These are phyloP conservation scores for Gymnocheta viridis DNA, from an alignment of 2,888 invertebrate species.

Conservation along the genomic window DNA sequence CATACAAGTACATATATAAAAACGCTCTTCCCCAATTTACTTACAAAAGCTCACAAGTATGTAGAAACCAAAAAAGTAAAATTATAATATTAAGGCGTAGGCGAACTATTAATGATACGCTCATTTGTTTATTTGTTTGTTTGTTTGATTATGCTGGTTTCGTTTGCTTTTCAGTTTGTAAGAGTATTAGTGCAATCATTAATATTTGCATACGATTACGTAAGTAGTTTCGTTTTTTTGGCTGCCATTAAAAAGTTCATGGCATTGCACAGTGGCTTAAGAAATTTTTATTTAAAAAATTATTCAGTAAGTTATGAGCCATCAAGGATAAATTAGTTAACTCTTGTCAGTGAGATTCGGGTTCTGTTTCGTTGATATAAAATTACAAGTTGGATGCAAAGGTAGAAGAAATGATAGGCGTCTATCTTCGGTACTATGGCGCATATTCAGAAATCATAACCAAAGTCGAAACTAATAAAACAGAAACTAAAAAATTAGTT, in stretches of 20 bases:
- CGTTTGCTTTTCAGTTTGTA: conserved; percentile 3
- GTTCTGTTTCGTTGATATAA: too few relatives aligned
- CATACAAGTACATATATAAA: background rate
- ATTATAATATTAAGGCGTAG: conserved; percentile 24
- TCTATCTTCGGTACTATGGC: too few relatives aligned
- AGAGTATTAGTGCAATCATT: conserved; percentile 15
- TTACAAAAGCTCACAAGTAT: background rate
- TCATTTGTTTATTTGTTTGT: background rate
- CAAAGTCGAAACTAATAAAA: too few relatives aligned
- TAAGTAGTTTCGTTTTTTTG: conserved; percentile 18
- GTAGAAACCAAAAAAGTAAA: background rate
- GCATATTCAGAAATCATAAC: too few relatives aligned
- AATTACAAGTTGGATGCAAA: too few relatives aligned
- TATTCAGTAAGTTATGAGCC: too few relatives aligned
- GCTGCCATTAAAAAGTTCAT: background rate
- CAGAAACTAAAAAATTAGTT: too few relatives aligned
- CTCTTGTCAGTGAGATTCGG: too few relatives aligned
- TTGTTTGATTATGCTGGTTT: too few relatives aligned
- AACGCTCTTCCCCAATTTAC: background rate
- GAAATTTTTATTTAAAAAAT: background rate
- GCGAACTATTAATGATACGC: background rate
- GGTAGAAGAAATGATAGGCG: too few relatives aligned
- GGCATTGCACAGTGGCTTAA: background rate
- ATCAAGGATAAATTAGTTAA: too few relatives aligned
- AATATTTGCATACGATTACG: conserved; percentile 62